These are phyloP conservation scores for Bettongia penicillata DNA, from an alignment of 2,113 vertebrate species.

Conservation along the genomic window DNA sequence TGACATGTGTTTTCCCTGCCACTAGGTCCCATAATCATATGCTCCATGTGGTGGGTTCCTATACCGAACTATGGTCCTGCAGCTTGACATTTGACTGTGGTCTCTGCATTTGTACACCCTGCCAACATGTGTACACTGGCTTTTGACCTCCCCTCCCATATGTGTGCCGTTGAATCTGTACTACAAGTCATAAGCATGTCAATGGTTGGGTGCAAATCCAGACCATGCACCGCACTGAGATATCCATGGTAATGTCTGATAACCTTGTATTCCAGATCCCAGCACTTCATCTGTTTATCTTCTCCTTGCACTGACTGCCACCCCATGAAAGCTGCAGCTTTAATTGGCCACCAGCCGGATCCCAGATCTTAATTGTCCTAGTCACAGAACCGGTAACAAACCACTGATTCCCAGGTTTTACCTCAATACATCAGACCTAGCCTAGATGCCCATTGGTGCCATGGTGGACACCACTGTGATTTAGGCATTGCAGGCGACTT, in stretches of 20 bases:
- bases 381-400: slow-evolving; percentile 99
- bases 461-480: slow-evolving; percentile 98
- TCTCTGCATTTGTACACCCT: slow-evolving; percentile 97
- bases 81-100: slow-evolving; percentile 95
- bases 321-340: slow-evolving; percentile 96
- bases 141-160: slow-evolving; percentile 98
- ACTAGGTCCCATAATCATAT: slow-evolving; percentile 98
- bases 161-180: slow-evolving; percentile 95
- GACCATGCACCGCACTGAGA: slow-evolving; percentile 95
- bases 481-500: slow-evolving; percentile 98
- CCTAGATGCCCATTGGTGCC: slow-evolving; percentile 97
- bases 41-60: slow-evolving; percentile 96
- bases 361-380: slow-evolving; percentile 99
- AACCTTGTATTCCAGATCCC: slow-evolving; percentile 99
- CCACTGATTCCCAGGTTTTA: slow-evolving; percentile 99
- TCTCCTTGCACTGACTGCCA: slow-evolving; percentile 94
- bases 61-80: slow-evolving; percentile 97
- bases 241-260: slow-evolving; percentile 99
- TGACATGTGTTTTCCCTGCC: slow-evolving; percentile 96
- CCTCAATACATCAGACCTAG: slow-evolving; percentile 97
- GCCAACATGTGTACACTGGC: slow-evolving; percentile 95
- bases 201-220: slow-evolving; percentile 97
- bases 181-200: slow-evolving; percentile 97
- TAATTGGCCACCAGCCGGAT: slow-evolving; percentile 95
- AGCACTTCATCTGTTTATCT: slow-evolving; percentile 99